Evolutionary conservation across 2,797 vertebrate species (phyloP).

Genomic region (Picus viridis): DNA sequence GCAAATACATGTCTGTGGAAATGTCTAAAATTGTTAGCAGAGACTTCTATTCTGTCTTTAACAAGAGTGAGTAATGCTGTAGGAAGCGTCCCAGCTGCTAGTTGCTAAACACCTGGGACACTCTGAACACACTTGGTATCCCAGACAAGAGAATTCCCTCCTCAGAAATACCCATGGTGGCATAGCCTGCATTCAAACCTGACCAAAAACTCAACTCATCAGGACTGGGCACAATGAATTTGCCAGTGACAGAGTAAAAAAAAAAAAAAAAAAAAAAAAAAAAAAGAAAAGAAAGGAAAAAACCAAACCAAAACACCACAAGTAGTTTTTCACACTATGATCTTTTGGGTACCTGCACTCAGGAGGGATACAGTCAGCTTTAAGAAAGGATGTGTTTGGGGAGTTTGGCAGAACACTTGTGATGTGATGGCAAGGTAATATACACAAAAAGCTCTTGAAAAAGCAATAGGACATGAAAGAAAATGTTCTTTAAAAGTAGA

Average conservation of each 20-base stretch:
- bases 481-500: background rate
- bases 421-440: background rate
- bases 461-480: background rate
- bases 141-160: background rate
- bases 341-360: background rate
- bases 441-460: background rate
- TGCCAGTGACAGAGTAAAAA: background rate
- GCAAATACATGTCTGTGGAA: accelerated
- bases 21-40: background rate
- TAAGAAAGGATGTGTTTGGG: background rate
- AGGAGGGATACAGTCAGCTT: background rate
- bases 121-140: background rate
- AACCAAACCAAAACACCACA: background rate
- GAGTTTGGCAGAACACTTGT: background rate
- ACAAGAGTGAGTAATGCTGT: background rate
- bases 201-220: background rate
- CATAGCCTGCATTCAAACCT: background rate
- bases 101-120: background rate
- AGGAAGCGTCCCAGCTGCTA: background rate
- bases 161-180: background rate
- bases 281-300: no score
- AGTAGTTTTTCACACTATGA: background rate
- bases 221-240: background rate
- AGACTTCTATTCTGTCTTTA: background rate
- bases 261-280: no score